A percentile compares a stretch with the other conserved stretches of the same genome.
phyloP scores from a whole-genome alignment of 2,113 vertebrate species.

The Grallaria varia region DNA sequence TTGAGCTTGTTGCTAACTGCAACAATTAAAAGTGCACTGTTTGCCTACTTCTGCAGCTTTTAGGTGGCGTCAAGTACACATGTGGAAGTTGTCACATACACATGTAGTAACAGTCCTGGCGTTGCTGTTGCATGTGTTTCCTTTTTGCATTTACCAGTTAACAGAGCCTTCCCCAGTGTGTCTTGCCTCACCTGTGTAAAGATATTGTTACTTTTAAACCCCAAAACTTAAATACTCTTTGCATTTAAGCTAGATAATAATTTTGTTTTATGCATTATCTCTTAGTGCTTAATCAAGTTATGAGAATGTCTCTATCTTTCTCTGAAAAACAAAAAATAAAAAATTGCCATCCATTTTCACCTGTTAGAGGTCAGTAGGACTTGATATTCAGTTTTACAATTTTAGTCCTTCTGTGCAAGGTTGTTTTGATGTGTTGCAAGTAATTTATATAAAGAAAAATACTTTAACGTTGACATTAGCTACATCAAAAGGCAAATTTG shows the following conservation, averaged over 20 bases:
- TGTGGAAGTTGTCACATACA: background rate
- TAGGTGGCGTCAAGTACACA: background rate
- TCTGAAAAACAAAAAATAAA: background rate
- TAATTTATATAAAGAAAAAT: conserved; percentile 70
- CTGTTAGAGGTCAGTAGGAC: conserved; percentile 57
- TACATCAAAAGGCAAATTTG: conserved; percentile 66
- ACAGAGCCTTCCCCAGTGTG: background rate
- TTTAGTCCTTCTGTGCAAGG: conserved; percentile 43
- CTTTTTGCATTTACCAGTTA: background rate
- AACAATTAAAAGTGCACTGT: conserved; percentile 6
- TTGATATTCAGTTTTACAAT: conserved; percentile 6
- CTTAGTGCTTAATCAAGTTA: conserved; percentile 17
- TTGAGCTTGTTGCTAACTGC: background rate
- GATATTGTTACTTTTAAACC: background rate
- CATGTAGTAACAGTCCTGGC: background rate
- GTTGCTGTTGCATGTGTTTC: background rate
- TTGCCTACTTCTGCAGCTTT: background rate
- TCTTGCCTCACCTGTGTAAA: background rate
- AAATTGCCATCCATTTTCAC: conserved; percentile 53
- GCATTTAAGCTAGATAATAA: background rate
- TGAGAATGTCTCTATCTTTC: background rate
- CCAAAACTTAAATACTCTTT: background rate
- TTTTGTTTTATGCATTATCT: background rate
- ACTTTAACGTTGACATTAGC: conserved; percentile 67
- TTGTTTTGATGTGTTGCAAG: conserved; percentile 57